These are phyloP conservation scores for Falco novaeseelandiae DNA, from an alignment of 2,797 vertebrate genomes.

Conservation along the genomic window DNA sequence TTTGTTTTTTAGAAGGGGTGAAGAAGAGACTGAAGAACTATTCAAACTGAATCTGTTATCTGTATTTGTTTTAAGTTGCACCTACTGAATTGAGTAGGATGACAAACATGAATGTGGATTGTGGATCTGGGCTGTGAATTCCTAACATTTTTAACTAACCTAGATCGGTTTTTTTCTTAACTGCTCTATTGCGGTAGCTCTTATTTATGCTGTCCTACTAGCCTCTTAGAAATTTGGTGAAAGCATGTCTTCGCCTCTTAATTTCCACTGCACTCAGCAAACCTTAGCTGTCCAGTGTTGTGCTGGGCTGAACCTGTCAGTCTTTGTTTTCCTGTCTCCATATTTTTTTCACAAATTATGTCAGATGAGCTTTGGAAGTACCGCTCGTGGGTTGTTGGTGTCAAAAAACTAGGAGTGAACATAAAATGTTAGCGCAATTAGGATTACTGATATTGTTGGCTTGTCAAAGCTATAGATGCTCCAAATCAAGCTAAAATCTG, in stretches of 20 bases:
- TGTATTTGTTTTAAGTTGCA: constrained; percentile 14
- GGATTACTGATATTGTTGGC: not conserved
- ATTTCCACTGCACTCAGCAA: not conserved
- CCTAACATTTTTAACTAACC: not conserved
- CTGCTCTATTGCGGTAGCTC: not conserved
- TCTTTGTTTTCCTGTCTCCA: not conserved
- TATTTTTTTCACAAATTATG: not conserved
- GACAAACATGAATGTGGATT: not conserved
- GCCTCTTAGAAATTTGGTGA: not conserved
- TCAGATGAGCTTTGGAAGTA: not conserved
- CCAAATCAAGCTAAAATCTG: not conserved
- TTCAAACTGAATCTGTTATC: not conserved
- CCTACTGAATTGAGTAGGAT: not conserved
- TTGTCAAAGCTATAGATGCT: not conserved
- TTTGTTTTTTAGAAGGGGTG: not conserved
- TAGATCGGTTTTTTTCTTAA: not conserved
- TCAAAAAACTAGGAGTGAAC: not conserved
- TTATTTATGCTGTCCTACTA: not conserved
- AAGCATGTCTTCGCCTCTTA: not conserved
- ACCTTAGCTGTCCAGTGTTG: not conserved
- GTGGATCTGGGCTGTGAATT: not conserved
- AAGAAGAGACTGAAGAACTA: not conserved
- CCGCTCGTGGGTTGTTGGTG: not conserved
- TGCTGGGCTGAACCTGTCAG: not conserved
- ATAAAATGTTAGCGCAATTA: not conserved